phyloP scores from a whole-genome alignment of 2,888 invertebrate species.

The Cabera pusaria region DNA sequence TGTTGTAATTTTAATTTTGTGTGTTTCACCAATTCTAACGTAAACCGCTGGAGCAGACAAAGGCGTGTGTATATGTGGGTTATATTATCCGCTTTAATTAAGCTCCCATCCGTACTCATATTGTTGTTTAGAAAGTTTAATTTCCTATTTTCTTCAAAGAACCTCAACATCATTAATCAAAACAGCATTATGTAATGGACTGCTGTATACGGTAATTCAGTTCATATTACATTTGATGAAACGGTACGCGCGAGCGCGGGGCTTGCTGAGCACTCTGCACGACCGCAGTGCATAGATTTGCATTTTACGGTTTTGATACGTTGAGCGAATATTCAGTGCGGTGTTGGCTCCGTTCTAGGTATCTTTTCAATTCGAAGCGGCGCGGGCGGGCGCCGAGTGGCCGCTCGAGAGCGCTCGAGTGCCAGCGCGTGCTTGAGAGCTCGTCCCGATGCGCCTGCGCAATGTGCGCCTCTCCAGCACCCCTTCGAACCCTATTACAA shows the following conservation, averaged over 20 bases:
- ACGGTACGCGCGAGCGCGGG: conserved; percentile 51
- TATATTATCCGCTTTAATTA: conserved; percentile 15
- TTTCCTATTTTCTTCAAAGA: neutral
- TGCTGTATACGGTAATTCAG: conserved; percentile 64
- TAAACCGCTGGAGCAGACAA: conserved; percentile 33
- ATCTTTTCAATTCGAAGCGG: conserved; percentile 80
- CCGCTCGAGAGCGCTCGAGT: conserved; percentile 69
- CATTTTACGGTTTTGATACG: conserved; percentile 82
- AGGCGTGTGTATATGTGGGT: conserved; percentile 25
- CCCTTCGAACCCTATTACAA: conserved; percentile 64
- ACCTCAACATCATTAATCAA: neutral
- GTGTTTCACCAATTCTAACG: conserved; percentile 55
- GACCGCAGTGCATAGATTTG: conserved; percentile 81
- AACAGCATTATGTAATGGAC: neutral
- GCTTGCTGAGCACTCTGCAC: conserved; percentile 69
- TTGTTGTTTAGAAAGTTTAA: conserved; percentile 32
- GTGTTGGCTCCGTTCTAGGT: conserved; percentile 67
- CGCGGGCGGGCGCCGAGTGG: conserved; percentile 72
- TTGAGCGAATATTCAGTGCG: conserved; percentile 79
- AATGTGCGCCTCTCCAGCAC: conserved; percentile 34
- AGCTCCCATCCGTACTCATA: conserved; percentile 40
- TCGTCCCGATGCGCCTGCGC: conserved; percentile 69
- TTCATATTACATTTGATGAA: conserved; percentile 74
- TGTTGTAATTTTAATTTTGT: conserved; percentile 67
- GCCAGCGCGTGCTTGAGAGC: conserved; percentile 79